These are phyloP conservation scores for Chrysolina oricalcia DNA, from an alignment of 2,888 invertebrate species.

Conservation along the genomic window DNA sequence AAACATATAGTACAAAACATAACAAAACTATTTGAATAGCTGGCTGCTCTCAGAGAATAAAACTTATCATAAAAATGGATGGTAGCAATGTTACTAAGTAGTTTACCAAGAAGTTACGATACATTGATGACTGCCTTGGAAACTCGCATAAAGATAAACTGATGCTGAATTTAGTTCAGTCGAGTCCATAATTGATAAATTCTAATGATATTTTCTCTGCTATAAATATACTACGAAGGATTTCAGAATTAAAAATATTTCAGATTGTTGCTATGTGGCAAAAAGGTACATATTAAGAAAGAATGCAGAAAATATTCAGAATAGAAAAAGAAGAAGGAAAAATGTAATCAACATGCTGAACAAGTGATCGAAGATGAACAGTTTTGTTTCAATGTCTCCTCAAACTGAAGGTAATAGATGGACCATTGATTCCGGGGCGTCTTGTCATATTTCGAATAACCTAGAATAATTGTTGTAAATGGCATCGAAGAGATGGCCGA, in stretches of 20 bases:
- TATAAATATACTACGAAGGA: not conserved
- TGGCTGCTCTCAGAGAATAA: no score
- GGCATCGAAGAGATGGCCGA: slow-evolving; percentile 11
- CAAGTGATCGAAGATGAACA: slow-evolving; percentile 16
- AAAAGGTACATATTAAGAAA: not conserved
- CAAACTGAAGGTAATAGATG: not conserved
- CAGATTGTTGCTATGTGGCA: no score
- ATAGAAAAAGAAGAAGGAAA: slow-evolving; percentile 1
- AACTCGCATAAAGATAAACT: slow-evolving; percentile 6
- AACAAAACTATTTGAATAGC: no score
- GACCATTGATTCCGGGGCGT: slow-evolving; percentile 6
- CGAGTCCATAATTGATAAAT: slow-evolving; percentile 1
- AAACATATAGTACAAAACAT: no score
- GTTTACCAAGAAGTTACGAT: no score
- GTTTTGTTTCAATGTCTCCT: slow-evolving; percentile 1
- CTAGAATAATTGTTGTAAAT: not conserved
- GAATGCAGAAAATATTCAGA: not conserved
- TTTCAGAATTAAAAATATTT: not conserved
- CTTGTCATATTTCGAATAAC: not conserved
- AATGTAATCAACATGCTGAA: slow-evolving; percentile 1
- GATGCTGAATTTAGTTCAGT: not conserved
- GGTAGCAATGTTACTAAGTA: no score
- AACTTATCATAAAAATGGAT: no score
- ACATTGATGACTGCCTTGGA: no score
- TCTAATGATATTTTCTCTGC: not conserved